phyloP scores from a whole-genome alignment of 2,113 vertebrate species.

The Myotis yumanensis region DNA sequence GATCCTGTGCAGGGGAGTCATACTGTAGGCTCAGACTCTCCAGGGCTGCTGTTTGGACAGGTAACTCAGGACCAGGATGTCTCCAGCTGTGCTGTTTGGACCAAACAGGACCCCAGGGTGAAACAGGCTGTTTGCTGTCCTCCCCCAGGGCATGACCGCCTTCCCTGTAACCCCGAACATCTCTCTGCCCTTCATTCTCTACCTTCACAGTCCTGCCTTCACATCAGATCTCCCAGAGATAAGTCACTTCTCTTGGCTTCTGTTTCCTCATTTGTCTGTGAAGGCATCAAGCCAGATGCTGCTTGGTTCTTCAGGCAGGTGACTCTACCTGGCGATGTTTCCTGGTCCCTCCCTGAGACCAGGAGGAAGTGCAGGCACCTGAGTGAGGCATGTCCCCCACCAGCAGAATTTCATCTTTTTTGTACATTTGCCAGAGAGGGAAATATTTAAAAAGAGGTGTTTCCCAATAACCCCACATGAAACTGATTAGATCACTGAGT shows the following conservation, averaged over 20 bases:
- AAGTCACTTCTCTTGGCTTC: rapidly evolving
- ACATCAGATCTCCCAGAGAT: rapidly evolving
- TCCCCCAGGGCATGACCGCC: rapidly evolving
- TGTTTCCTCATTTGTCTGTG: background rate
- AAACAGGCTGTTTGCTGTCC: background rate
- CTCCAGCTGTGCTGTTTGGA: background rate
- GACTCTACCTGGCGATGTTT: rapidly evolving
- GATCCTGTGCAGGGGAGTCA: background rate
- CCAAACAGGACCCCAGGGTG: rapidly evolving
- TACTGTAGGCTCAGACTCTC: rapidly evolving
- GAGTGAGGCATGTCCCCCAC: rapidly evolving
- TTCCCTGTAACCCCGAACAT: background rate
- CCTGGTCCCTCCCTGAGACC: background rate
- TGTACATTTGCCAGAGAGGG: background rate
- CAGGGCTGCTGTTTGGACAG: background rate
- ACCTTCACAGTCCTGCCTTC: background rate
- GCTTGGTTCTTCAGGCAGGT: rapidly evolving
- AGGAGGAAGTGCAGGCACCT: rapidly evolving
- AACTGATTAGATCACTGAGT: background rate
- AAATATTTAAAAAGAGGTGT: background rate
- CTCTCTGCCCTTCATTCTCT: rapidly evolving
- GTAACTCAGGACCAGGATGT: rapidly evolving
- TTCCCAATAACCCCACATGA: background rate
- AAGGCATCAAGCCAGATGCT: rapidly evolving
- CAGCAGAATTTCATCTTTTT: background rate